Evolutionary conservation across 2,797 vertebrate genomes (phyloP).

Genomic region (Typhlichthys eigenmanni): DNA sequence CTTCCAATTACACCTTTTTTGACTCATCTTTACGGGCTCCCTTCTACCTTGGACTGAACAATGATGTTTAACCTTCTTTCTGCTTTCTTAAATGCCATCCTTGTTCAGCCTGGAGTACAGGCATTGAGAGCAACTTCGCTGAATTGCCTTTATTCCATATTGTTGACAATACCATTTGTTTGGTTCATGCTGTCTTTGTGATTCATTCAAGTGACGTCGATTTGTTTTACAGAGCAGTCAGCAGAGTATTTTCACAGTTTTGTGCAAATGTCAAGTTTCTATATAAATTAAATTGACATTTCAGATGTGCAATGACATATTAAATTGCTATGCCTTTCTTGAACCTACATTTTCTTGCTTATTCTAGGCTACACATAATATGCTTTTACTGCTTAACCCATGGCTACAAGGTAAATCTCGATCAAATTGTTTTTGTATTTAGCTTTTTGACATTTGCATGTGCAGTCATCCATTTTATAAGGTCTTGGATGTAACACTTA

Average conservation of each 20-base stretch:
- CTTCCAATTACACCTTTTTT: too few species aligned
- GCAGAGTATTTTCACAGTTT: background rate
- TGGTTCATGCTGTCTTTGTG: background rate
- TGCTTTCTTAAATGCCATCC: background rate
- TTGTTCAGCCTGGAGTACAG: background rate
- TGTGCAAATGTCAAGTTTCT: conserved; percentile 8
- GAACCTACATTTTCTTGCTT: background rate
- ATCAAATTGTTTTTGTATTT: background rate
- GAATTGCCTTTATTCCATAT: background rate
- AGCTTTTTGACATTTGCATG: background rate
- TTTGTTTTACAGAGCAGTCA: conserved; percentile 1
- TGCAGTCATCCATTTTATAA: background rate
- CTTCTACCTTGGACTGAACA: background rate
- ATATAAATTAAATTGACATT: background rate
- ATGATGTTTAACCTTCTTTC: background rate
- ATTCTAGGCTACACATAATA: background rate
- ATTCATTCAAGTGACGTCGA: background rate
- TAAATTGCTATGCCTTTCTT: background rate
- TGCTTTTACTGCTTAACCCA: background rate
- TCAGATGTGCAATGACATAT: background rate
- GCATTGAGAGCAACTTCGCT: background rate
- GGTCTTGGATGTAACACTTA: too few species aligned
- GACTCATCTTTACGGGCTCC: too few species aligned
- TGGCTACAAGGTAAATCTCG: background rate
- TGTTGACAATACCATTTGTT: background rate